Evolutionary conservation across 2,888 invertebrate genomes (phyloP), one percentile per base, ranked within the genome.

Genomic region (Cryptosula pallasiana): DNA sequence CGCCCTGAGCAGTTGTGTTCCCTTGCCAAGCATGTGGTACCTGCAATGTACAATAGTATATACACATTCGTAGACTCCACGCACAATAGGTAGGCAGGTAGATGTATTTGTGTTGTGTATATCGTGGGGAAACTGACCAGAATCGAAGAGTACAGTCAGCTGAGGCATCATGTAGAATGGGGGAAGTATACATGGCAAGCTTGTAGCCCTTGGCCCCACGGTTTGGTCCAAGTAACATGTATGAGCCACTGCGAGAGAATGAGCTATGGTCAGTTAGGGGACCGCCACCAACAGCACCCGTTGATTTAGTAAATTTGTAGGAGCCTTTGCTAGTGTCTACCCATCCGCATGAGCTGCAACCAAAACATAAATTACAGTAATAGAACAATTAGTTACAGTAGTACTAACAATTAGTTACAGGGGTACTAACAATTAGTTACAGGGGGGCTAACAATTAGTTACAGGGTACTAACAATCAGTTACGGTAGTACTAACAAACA

Each of bases 171-270:
- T 91, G 0, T 89, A 89, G 74, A 91, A 90, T 77, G 91, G 90
- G 58, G 85, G 86, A 20, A 85, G 77, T n/a, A 88, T 85, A 0
- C 86, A 85, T 0, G 88, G 87, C 0, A 36, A 70, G 32, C 23
- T 70, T 70, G 29, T 54, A 36, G 45, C 45, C 70, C 29, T 91
- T 89, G 23, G 92, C 90, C 5, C 36, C 45, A 5, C 23, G 9
- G 23, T 36, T 70, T 5, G 36, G n/a, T 80, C 94, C 94, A 75
- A 93, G 89, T 77, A 91, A 91, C 88, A 95, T 90, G 82, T 92
- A 95, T 79, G 78, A 76, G 5, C 82, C 82, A 75, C 78, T 79
- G 1, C 71, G 74, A n/a, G 77, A 78, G 29, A 76, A 75, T 25
- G 79, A 73, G 0, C 77, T 76, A 73, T 79, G 81, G 72, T 79